A percentile compares a stretch with the other conserved stretches of the same genome.
phyloP scores from a whole-genome alignment of 2,797 vertebrate genomes.

The Clamator glandarius region DNA sequence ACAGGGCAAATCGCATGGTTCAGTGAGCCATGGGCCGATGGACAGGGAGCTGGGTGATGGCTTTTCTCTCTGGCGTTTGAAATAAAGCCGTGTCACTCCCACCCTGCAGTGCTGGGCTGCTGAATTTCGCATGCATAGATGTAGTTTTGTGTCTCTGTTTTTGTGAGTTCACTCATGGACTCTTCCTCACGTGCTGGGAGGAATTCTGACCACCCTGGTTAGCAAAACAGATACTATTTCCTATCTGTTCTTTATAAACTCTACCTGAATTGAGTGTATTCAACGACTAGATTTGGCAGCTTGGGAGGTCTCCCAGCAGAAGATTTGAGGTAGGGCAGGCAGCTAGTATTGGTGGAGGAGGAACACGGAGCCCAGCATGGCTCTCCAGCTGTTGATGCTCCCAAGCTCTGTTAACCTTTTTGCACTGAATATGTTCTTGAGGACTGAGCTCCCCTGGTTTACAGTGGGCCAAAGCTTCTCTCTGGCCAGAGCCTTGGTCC shows the following conservation, averaged over 20 bases:
- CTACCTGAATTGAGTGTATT: background rate
- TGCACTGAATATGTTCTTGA: background rate
- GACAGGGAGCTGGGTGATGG: background rate
- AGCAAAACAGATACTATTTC: background rate
- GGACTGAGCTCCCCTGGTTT: background rate
- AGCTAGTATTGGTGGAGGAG: background rate
- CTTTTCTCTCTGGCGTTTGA: background rate
- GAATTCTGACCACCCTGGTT: background rate
- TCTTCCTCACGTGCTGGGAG: background rate
- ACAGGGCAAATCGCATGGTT: background rate
- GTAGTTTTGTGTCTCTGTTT: background rate
- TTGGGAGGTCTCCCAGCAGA: background rate
- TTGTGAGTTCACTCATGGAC: background rate
- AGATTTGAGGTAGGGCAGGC: background rate
- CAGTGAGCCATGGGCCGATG: background rate
- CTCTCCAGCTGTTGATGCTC: background rate
- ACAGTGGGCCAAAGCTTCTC: background rate
- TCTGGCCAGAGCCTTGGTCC: background rate
- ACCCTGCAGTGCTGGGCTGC: background rate
- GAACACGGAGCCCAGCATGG: fast-evolving
- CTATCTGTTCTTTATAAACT: background rate
- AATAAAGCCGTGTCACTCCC: background rate
- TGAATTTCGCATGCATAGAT: background rate
- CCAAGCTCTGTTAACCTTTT: background rate
- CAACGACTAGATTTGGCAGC: background rate